Evolutionary conservation across 1,140 invertebrate species (phyloP).

Genomic region (Ridgeia piscesae): DNA sequence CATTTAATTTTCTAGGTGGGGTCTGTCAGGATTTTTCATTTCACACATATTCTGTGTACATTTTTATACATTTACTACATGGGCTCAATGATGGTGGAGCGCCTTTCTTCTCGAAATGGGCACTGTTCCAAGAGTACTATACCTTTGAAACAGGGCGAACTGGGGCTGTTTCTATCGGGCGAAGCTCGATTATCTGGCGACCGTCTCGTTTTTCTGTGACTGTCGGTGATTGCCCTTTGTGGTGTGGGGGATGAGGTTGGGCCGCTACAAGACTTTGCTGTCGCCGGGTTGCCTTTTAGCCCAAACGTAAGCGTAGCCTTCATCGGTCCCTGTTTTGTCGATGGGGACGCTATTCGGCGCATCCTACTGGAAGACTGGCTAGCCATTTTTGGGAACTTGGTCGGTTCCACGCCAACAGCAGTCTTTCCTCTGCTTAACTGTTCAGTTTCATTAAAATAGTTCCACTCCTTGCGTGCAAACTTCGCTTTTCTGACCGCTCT

Average conservation of each 20-base stretch:
- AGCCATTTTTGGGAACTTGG: not conserved
- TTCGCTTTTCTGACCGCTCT: not conserved
- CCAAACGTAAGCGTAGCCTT: constrained; percentile 15
- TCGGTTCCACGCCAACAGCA: not conserved
- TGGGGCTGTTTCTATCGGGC: constrained; percentile 8
- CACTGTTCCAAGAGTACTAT: not conserved
- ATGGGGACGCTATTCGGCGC: constrained; percentile 15
- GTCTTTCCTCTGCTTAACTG: not conserved
- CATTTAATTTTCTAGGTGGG: not conserved
- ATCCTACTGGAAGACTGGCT: not conserved
- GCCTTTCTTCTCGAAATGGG: constrained; percentile 3
- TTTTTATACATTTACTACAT: not conserved
- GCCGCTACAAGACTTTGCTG: constrained; percentile 10
- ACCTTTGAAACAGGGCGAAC: constrained; percentile 11
- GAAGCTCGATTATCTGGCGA: constrained; percentile 13
- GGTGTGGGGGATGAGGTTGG: constrained; percentile 7
- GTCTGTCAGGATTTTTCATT: constrained; percentile 5
- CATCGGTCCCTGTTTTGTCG: constrained; percentile 15
- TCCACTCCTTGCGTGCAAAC: not conserved
- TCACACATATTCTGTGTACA: not conserved
- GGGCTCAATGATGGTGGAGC: not conserved
- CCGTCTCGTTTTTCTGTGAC: constrained; percentile 6
- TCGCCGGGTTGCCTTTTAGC: not conserved
- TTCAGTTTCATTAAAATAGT: not conserved
- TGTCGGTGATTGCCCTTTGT: not conserved